Evolutionary conservation across 1,140 invertebrate genomes (phyloP).

Genomic region (Apis florea): DNA sequence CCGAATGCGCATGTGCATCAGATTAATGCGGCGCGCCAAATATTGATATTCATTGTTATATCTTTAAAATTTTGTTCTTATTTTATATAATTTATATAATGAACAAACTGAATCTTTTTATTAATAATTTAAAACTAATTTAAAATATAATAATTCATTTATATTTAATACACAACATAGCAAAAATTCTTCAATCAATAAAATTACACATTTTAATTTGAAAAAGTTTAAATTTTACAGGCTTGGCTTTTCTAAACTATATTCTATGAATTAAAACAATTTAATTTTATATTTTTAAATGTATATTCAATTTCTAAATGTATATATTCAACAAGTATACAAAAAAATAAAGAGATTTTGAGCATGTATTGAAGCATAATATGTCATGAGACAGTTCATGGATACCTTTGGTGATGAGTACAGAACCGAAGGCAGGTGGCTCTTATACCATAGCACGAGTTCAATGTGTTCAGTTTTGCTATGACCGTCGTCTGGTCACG

Average conservation of each 20-base stretch:
- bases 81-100: background rate
- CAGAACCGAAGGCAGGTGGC: slow-evolving; percentile 71
- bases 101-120: background rate
- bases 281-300: background rate
- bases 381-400: slow-evolving; percentile 3
- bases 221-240: no score
- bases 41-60: no score
- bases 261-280: background rate
- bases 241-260: background rate
- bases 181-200: background rate
- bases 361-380: background rate
- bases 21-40: background rate
- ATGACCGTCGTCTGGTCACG: slow-evolving; percentile 73
- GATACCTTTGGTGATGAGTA: slow-evolving; percentile 47
- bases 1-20: background rate
- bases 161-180: background rate
- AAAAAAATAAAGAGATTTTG: background rate
- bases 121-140: background rate
- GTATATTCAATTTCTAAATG: no score
- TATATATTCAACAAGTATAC: no score
- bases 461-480: slow-evolving; percentile 77
- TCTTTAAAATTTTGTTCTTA: background rate
- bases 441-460: slow-evolving; percentile 63
- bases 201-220: background rate
- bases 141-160: no score